Evolutionary conservation across 2,113 vertebrate genomes (phyloP).

Genomic region (Bombycilla garrulus): DNA sequence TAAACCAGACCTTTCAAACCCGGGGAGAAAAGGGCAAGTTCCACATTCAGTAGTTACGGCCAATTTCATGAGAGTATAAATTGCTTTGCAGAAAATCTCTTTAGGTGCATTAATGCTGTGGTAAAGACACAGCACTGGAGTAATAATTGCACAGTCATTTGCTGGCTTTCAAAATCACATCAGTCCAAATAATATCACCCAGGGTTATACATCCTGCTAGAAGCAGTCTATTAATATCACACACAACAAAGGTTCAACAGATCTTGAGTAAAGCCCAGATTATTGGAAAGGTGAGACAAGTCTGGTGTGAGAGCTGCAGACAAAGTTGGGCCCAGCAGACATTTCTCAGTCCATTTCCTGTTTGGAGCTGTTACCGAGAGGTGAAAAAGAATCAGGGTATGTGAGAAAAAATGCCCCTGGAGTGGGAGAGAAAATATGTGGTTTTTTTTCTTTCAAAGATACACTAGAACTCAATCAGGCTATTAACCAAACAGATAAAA

Average conservation of each 20-base stretch:
- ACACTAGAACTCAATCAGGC: conserved; percentile 19
- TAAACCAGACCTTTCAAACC: background rate
- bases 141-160: conserved; percentile 64
- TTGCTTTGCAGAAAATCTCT: conserved; percentile 64
- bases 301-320: background rate
- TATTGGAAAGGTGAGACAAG: background rate
- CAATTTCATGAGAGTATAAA: conserved; percentile 52
- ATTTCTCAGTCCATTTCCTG: background rate
- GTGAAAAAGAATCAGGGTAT: background rate
- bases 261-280: background rate
- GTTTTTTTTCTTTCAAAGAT: conserved; percentile 28
- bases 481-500: conserved; percentile 66
- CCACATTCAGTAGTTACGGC: conserved; percentile 30
- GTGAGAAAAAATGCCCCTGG: background rate
- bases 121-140: conserved; percentile 12
- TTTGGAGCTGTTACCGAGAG: background rate
- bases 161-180: conserved; percentile 72
- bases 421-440: conserved; percentile 17
- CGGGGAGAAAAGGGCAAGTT: background rate
- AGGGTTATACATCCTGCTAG: conserved; percentile 50
- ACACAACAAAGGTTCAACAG: background rate
- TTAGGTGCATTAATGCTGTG: conserved; percentile 44
- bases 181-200: conserved; percentile 59
- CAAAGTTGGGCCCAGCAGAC: background rate
- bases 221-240: conserved; percentile 18